A percentile compares a stretch with the other conserved stretches of the same genome.
These are phyloP conservation scores for Malthinus seriepunctatus DNA, from an alignment of 2,888 invertebrate genomes.

Conservation along the genomic window DNA sequence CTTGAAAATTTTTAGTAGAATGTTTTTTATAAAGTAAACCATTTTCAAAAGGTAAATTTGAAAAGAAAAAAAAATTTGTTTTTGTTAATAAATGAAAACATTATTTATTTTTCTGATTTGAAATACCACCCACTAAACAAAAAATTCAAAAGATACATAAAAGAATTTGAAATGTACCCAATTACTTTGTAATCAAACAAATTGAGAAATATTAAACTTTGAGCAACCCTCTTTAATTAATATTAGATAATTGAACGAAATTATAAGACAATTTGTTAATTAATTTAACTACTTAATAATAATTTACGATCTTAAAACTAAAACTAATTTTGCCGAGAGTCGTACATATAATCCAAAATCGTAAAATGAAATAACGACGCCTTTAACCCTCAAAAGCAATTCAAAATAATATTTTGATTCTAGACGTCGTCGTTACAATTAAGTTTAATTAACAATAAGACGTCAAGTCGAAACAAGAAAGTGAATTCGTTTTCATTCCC, in stretches of 20 bases:
- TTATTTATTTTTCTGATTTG: too few species aligned
- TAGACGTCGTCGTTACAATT: constrained; percentile 40
- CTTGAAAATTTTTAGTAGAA: too few species aligned
- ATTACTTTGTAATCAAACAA: neutral
- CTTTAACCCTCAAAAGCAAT: constrained; percentile 25
- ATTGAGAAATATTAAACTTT: neutral
- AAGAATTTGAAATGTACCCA: neutral
- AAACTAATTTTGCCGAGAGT: constrained; percentile 21
- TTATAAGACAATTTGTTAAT: constrained; percentile 19
- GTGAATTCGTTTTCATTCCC: constrained; percentile 34
- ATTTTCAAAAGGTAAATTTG: too few species aligned
- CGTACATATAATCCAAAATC: constrained; percentile 23
- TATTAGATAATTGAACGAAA: constrained; percentile 1
- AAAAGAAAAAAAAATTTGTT: too few species aligned
- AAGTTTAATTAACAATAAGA: constrained; percentile 43
- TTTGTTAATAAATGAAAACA: too few species aligned
- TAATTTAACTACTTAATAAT: constrained; percentile 21
- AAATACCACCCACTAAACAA: too few species aligned
- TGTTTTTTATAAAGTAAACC: too few species aligned
- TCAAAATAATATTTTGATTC: constrained; percentile 40
- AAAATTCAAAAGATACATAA: too few species aligned
- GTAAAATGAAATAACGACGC: constrained; percentile 28
- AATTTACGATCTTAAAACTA: constrained; percentile 22
- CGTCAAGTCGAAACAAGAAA: constrained; percentile 39
- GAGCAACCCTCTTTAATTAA: neutral